Evolutionary conservation across 2,797 vertebrate genomes (phyloP), one percentile per base, ranked within the genome.

Genomic region (Danio jaintianensis): DNA sequence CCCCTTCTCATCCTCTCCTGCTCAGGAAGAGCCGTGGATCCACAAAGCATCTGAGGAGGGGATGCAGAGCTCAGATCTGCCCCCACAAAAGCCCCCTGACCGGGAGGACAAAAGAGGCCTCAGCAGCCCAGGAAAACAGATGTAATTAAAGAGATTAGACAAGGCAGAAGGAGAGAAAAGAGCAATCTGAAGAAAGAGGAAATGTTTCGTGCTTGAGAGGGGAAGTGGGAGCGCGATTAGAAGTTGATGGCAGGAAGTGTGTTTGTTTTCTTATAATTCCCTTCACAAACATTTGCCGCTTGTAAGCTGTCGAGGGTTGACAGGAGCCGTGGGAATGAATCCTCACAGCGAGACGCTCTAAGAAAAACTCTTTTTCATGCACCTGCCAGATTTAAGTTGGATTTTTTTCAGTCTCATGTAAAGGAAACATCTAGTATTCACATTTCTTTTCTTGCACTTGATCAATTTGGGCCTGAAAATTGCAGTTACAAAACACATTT

Each of bases 141-240:
- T 91, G 84, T 90, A 93, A 92, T 93, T 92, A 91, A 93, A 94
- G 90, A 91, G 92, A 93, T 94, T 92, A 93, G 89, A 91, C 86
- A 66, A 80, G 82, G 75, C 79, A 78, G 83, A 61, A 9, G 43
- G 42, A 74, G 82, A 82, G 83, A 83, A 82, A 82, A 75, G 82
- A 83, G 62, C 67, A 67, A 70, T 75, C 77, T 78, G 58, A 73
- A n/a, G 75, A 81, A 79, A 82, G 73, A 56, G 53, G 81, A 50
- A 75, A 73, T 67, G 70, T 53, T 79, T 55, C 56, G 71, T 50
- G 62, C 45, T 47, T 22, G 40, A 80, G 61, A 50, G 80, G 64
- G 79, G 45, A 52, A 62, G 72, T 69, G 47, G 18, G 68, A 69
- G 55, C 9, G 73, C 20, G 61, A 72, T 85, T 85, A 42, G 38